A percentile compares a stretch with the other conserved stretches of the same genome.
Conservation (phyloP, 2,113 vertebrate species). For the Prionailurus bengalensis region DNA sequence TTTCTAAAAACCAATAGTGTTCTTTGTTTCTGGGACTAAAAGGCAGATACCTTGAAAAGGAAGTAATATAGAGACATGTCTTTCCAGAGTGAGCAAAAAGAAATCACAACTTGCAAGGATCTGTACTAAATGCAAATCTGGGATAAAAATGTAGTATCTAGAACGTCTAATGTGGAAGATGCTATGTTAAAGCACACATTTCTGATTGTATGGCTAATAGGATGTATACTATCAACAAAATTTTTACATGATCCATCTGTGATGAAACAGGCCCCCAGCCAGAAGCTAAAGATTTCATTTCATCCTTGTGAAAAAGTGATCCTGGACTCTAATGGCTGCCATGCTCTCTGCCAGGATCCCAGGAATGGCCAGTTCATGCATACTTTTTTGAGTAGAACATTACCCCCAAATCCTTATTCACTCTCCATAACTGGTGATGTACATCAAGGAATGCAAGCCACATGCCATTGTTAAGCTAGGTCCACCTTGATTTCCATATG, state of each 20-base stretch:
- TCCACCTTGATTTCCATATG: neutral
- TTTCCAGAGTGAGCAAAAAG: neutral
- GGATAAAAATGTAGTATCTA: neutral
- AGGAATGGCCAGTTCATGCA: neutral
- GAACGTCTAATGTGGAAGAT: neutral
- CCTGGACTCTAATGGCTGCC: neutral
- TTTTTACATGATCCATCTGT: neutral
- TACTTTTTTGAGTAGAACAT: neutral
- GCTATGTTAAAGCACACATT: neutral
- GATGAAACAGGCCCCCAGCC: neutral
- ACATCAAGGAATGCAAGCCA: neutral
- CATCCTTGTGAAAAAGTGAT: neutral
- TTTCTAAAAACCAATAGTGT: neutral
- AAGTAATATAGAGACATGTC: neutral
- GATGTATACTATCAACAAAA: neutral
- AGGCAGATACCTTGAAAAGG: neutral
- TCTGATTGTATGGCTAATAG: neutral
- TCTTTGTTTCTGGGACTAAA: neutral
- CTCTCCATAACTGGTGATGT: neutral
- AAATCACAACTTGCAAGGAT: neutral
- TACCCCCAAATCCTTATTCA: neutral
- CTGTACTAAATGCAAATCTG: neutral
- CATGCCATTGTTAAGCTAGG: neutral
- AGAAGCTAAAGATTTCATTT: neutral
- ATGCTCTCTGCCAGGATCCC: neutral